A percentile compares a stretch with the other conserved stretches of the same genome.
These are phyloP conservation scores for Iphiclides podalirius DNA, from an alignment of 2,888 invertebrate genomes.

Conservation along the genomic window DNA sequence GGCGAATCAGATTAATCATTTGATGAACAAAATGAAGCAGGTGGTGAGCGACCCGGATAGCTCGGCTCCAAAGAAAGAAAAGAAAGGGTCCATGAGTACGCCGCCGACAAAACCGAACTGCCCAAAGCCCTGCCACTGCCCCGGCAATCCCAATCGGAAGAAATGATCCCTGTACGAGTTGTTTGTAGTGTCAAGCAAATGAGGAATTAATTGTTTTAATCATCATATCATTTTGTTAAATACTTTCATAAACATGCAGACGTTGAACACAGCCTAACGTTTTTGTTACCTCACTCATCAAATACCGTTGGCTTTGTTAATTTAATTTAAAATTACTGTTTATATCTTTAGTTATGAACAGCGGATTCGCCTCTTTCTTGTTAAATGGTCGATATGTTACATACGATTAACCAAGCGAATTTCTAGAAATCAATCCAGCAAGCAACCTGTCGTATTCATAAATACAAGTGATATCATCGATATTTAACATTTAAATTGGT, in stretches of 20 bases:
- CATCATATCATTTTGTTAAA: conserved; percentile 1
- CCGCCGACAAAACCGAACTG: conserved; percentile 30
- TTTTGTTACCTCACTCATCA: not conserved
- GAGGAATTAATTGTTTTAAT: conserved; percentile 1
- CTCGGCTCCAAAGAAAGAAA: not conserved
- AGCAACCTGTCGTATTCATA: too few species aligned
- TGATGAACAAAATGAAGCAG: conserved; percentile 40
- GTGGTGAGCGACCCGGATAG: conserved; percentile 35
- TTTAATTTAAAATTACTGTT: too few species aligned
- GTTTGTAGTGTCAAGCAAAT: conserved; percentile 14
- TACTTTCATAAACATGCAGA: not conserved
- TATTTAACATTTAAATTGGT: too few species aligned
- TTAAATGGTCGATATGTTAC: too few species aligned
- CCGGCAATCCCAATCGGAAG: conserved; percentile 40
- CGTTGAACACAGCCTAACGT: not conserved
- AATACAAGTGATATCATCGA: too few species aligned
- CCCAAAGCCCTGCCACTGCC: conserved; percentile 51
- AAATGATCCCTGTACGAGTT: conserved; percentile 20
- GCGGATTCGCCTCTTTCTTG: too few species aligned
- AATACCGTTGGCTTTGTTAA: not conserved
- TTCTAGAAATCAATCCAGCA: too few species aligned
- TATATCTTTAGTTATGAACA: too few species aligned
- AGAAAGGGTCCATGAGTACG: not conserved
- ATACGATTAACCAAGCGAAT: too few species aligned
- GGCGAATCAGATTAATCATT: conserved; percentile 39